These are phyloP conservation scores for Oncopeltus fasciatus DNA, from an alignment of 1,140 invertebrate genomes.

Conservation along the genomic window DNA sequence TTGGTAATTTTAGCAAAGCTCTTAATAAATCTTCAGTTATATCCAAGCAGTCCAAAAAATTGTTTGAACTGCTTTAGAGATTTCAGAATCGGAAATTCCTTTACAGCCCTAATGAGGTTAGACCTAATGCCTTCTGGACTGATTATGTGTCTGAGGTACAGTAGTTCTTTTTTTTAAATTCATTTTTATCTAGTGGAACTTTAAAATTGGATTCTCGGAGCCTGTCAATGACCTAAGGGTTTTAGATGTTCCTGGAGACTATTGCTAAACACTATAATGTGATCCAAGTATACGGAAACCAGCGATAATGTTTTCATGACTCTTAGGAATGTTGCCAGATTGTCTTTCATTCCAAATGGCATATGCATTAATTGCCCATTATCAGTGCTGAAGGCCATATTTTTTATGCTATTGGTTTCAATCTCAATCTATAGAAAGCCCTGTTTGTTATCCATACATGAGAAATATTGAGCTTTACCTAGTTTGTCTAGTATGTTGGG, in stretches of 20 bases:
- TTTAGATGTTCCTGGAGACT: conserved; percentile 26
- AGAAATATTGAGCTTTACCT: too few species aligned
- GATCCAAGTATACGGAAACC: conserved; percentile 31
- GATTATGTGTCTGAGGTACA: conserved; percentile 32
- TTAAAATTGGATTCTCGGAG: conserved; percentile 31
- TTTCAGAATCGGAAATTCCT: conserved; percentile 30
- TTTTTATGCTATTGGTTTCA: too few species aligned
- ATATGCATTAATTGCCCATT: too few species aligned
- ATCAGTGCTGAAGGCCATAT: too few species aligned
- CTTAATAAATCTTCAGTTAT: not conserved
- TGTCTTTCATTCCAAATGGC: not conserved
- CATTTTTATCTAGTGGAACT: conserved; percentile 29
- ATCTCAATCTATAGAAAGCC: too few species aligned
- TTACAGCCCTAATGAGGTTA: conserved; percentile 30
- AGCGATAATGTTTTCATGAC: conserved; percentile 14
- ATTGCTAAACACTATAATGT: conserved; percentile 29
- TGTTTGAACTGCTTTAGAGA: conserved; percentile 18
- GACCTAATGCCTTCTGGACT: conserved; percentile 30
- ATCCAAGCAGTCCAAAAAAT: not conserved
- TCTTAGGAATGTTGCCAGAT: conserved; percentile 18
- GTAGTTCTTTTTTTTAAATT: conserved; percentile 32
- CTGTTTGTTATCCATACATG: too few species aligned
- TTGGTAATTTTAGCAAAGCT: not conserved
- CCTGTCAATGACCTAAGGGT: conserved; percentile 26
- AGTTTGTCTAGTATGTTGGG: too few species aligned